A percentile compares a stretch with the other conserved stretches of the same genome.
These are phyloP conservation scores for Ganaspis brasiliensis DNA, from an alignment of 2,888 invertebrate species.

Conservation along the genomic window DNA sequence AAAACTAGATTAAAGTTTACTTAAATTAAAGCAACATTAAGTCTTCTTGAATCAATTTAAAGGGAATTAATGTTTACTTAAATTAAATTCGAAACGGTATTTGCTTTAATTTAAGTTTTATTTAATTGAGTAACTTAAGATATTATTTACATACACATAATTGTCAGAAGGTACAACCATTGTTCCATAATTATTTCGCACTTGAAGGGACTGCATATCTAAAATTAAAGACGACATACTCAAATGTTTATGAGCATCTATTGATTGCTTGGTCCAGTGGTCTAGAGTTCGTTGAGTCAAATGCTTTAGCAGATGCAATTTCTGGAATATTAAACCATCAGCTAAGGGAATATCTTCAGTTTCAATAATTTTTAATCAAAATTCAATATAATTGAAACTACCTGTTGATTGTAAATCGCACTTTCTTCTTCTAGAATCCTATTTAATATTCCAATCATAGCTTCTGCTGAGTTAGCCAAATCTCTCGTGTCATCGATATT, in stretches of 20 bases:
- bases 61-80: no score
- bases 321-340: slow-evolving; percentile 68
- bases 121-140: not conserved
- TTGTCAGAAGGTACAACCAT: slow-evolving; percentile 67
- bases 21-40: no score
- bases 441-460: slow-evolving; percentile 85
- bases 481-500: slow-evolving; percentile 80
- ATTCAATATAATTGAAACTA: slow-evolving; percentile 69
- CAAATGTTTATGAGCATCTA: slow-evolving; percentile 73
- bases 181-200: slow-evolving; percentile 52
- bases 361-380: not conserved
- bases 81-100: no score
- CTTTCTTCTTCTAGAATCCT: slow-evolving; percentile 85
- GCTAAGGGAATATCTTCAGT: not conserved
- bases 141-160: slow-evolving; percentile 67
- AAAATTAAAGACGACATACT: slow-evolving; percentile 75
- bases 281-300: slow-evolving; percentile 77
- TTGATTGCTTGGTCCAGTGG: slow-evolving; percentile 76
- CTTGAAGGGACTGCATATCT: slow-evolving; percentile 75
- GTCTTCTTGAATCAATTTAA: no score
- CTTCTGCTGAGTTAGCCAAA: slow-evolving; percentile 82
- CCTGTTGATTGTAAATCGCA: slow-evolving; percentile 88
- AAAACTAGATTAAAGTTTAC: no score
- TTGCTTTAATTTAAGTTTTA: no score
- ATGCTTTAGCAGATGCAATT: slow-evolving; percentile 77